These are phyloP conservation scores for Chionomys nivalis DNA, from an alignment of 2,113 vertebrate species.

Conservation along the genomic window DNA sequence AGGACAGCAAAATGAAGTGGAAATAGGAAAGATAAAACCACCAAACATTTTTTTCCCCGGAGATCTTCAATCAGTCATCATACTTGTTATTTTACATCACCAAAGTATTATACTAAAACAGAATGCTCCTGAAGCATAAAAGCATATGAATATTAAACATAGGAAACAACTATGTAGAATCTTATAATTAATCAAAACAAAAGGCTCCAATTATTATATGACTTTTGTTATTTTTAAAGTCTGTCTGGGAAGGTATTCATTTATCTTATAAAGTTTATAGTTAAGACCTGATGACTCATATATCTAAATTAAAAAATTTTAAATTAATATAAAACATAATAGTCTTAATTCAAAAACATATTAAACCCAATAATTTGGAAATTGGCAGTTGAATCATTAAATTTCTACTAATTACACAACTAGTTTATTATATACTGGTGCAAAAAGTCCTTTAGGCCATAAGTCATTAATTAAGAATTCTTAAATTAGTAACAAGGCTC, in stretches of 20 bases:
- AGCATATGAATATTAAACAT: not conserved
- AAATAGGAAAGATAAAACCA: not conserved
- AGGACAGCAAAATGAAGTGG: not conserved
- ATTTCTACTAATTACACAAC: constrained; percentile 51
- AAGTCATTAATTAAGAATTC: constrained; percentile 68
- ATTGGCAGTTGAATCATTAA: constrained; percentile 48
- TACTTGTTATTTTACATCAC: not conserved
- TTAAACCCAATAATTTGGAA: constrained; percentile 56
- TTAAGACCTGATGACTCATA: not conserved
- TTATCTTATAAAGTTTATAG: constrained; percentile 7
- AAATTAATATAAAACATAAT: constrained; percentile 11
- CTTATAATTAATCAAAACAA: constrained; percentile 37
- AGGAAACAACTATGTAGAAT: not conserved
- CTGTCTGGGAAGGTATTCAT: not conserved
- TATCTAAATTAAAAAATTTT: constrained; percentile 21
- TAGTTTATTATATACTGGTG: constrained; percentile 21
- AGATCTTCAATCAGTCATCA: not conserved
- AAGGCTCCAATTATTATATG: not conserved
- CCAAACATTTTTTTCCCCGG: not conserved
- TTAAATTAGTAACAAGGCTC: constrained; percentile 55
- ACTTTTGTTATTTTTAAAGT: not conserved
- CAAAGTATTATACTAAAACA: not conserved
- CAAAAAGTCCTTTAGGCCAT: constrained; percentile 56
- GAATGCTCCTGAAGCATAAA: not conserved
- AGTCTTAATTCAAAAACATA: constrained; percentile 61